A percentile compares a stretch with the other conserved stretches of the same genome.
Evolutionary conservation across 1,140 invertebrate species (phyloP).

Genomic region (Antheraea mylitta): DNA sequence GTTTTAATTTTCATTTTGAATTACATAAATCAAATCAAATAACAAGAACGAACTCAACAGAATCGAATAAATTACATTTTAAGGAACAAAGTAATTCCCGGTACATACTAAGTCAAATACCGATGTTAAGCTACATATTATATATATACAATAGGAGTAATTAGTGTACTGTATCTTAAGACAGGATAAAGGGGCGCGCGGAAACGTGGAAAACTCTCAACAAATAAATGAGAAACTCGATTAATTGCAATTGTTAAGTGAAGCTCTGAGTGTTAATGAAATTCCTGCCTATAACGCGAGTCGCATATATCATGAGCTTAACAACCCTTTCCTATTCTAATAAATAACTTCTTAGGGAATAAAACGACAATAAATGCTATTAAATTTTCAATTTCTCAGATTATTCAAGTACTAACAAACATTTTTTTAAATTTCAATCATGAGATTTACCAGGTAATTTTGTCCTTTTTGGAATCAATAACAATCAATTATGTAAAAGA

Average conservation of each 20-base stretch:
- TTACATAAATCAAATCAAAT: not conserved
- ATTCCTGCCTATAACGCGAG: slow-evolving; percentile 1
- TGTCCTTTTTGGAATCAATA: no score
- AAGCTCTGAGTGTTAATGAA: slow-evolving; percentile 10
- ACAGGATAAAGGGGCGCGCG: slow-evolving; percentile 1
- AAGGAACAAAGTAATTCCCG: not conserved
- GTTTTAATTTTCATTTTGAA: not conserved
- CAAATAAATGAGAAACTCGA: slow-evolving; percentile 15
- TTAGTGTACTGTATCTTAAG: slow-evolving; percentile 1
- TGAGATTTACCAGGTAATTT: not conserved
- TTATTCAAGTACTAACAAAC: no score
- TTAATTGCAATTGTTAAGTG: slow-evolving; percentile 16
- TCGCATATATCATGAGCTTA: not conserved
- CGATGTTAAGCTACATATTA: not conserved
- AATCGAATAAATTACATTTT: not conserved
- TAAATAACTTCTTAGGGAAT: not conserved
- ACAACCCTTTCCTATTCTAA: not conserved
- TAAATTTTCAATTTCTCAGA: no score
- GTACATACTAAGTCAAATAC: not conserved
- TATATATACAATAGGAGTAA: slow-evolving; percentile 6
- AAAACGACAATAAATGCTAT: not conserved
- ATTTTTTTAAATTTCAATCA: not conserved
- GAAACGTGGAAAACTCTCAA: slow-evolving; percentile 8
- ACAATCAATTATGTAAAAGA: no score
- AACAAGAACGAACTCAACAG: not conserved